Conservation (phyloP, 2,888 invertebrate species). For the Mayetiola destructor region DNA sequence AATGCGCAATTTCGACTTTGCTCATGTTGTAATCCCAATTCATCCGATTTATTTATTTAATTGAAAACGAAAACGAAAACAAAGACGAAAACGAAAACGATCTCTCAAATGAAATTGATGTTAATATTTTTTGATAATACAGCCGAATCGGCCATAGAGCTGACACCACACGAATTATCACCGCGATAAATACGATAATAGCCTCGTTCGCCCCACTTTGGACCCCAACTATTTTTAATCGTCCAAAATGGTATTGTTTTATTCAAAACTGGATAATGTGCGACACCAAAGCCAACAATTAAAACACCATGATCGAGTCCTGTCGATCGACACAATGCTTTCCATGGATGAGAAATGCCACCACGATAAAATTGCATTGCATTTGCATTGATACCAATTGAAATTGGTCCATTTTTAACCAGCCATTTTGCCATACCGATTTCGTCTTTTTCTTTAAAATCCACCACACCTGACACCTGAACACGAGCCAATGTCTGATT, state of each 20-base stretch:
- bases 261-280: slow-evolving; percentile 66
- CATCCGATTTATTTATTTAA: no score
- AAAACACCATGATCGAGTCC: slow-evolving; percentile 89
- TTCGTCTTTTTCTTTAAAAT: slow-evolving; percentile 68
- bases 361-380: slow-evolving; percentile 95
- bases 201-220: slow-evolving; percentile 73
- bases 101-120: no score
- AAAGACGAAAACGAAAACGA: no score
- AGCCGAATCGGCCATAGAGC: slow-evolving; percentile 79
- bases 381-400: slow-evolving; percentile 90
- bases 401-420: slow-evolving; percentile 76
- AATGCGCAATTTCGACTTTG: no score
- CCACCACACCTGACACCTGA: slow-evolving; percentile 61
- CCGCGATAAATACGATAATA: slow-evolving; percentile 91
- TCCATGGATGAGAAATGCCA: slow-evolving; percentile 86
- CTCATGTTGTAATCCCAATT: no score
- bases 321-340: slow-evolving; percentile 58
- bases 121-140: slow-evolving; percentile 46
- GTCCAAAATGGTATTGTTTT: slow-evolving; percentile 79
- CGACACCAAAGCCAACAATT: slow-evolving; percentile 77
- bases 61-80: no score
- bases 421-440: slow-evolving; percentile 85
- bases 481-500: slow-evolving; percentile 48
- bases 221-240: slow-evolving; percentile 91
- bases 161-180: slow-evolving; percentile 83